Evolutionary conservation across 2,888 invertebrate genomes (phyloP), one percentile per base, ranked within the genome.

Genomic region (Rhorus exstirpatorius): DNA sequence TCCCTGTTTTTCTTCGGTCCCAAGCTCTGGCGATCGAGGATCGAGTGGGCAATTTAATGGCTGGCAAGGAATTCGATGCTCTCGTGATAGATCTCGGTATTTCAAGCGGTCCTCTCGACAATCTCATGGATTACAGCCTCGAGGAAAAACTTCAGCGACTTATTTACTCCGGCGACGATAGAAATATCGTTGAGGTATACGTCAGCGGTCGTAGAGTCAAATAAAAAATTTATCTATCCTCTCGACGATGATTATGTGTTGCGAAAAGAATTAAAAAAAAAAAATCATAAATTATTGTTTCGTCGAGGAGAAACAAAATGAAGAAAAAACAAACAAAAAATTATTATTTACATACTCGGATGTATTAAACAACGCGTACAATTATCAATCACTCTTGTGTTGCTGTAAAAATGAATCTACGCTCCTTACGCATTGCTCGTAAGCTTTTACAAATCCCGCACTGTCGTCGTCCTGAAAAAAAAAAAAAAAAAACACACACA

Each of bases 61-160:
- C 95, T 3, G 97, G 97, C 19, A 98, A 98, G 92, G 95, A 97
- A 75, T 98, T 98, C 88, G 98, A 98, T 93, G 98, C 98, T 0
- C 93, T 98, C 0, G 87, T 97, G 0, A 93, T 98, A 35, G 96
- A 97, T 88, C 94, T 96, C n/a, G 94, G 94, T 86, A 89, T 93
- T 12, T 77, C 91, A 12, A 90, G 92, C 10, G 93, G 95, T 7
- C 93, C 94, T 1, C 92, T 95, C 19, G 95, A 95, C 86, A 93
- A 94, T 83, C 94, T 95, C 65, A 79, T 89, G 26, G 92, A 94
- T 12, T 94, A 94, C 0, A 93, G 93, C 17, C 93, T 95, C 0
- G 89, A 94, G 60, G 95, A 96, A 88, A 92, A 96, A 38, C 89
- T 97, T 4, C 96, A 97, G 90, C 95, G 96, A 88, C 97, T 98